A percentile compares a stretch with the other conserved stretches of the same genome.
phyloP scores from a whole-genome alignment of 2,113 vertebrate species.

The Tachysurus fulvidraco region DNA sequence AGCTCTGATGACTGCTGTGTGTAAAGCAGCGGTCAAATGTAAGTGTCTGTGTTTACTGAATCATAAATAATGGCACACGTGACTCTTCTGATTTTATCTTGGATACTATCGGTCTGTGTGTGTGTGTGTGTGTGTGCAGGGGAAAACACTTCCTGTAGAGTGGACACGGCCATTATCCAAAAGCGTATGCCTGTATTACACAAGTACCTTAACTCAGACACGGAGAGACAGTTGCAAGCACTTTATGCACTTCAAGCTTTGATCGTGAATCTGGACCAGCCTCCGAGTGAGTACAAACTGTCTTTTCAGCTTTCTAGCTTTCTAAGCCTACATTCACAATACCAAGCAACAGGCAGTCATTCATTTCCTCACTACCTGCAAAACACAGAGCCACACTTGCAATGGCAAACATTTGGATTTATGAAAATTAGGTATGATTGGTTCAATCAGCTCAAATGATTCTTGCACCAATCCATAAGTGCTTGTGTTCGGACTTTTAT shows the following conservation, averaged over 20 bases:
- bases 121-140: slow-evolving; percentile 66
- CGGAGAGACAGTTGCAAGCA: slow-evolving; percentile 99
- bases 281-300: slow-evolving; percentile 87
- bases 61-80: background rate
- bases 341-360: background rate
- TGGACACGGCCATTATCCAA: slow-evolving; percentile 94
- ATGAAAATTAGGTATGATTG: background rate
- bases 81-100: background rate
- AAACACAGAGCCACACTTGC: background rate
- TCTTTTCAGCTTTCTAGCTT: background rate
- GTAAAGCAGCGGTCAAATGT: slow-evolving; percentile 97
- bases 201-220: slow-evolving; percentile 99
- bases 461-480: background rate
- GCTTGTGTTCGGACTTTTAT: background rate
- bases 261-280: slow-evolving; percentile 97
- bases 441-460: background rate
- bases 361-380: background rate
- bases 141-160: slow-evolving; percentile 86
- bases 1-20: slow-evolving; percentile 98
- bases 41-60: slow-evolving; percentile 53
- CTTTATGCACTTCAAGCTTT: slow-evolving; percentile 99
- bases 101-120: background rate
- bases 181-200: slow-evolving; percentile 95
- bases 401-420: background rate
- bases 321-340: background rate